These are phyloP conservation scores for Eledone cirrhosa DNA, from an alignment of 2,888 invertebrate genomes.

Conservation along the genomic window DNA sequence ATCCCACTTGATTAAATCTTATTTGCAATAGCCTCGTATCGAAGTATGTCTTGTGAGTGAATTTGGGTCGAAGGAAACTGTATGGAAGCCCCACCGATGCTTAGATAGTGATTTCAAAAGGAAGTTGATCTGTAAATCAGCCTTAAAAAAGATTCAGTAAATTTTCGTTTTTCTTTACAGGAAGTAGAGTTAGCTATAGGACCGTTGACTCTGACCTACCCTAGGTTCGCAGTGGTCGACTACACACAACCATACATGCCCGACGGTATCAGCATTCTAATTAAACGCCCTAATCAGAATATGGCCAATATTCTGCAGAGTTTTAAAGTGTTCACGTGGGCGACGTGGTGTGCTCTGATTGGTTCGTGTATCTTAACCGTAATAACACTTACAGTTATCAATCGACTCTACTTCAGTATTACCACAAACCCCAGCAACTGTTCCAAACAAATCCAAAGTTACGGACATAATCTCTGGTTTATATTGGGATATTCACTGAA, in stretches of 20 bases:
- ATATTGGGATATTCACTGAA: not conserved
- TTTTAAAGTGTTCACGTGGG: constrained; percentile 45
- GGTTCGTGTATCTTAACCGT: constrained; percentile 43
- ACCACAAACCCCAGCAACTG: not conserved
- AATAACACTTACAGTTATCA: constrained; percentile 40
- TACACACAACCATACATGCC: constrained; percentile 45
- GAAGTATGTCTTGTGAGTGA: too few relatives aligned
- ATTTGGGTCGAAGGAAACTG: too few relatives aligned
- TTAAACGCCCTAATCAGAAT: constrained; percentile 42
- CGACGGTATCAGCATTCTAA: constrained; percentile 51
- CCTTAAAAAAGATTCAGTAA: not conserved
- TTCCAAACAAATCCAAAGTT: not conserved
- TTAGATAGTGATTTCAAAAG: too few relatives aligned
- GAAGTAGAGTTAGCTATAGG: constrained; percentile 47
- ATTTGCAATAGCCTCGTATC: too few relatives aligned
- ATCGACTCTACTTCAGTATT: constrained; percentile 27
- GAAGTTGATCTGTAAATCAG: too few relatives aligned
- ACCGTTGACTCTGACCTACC: constrained; percentile 45
- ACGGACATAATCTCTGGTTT: constrained; percentile 3
- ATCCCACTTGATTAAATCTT: too few relatives aligned
- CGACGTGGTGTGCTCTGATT: constrained; percentile 46
- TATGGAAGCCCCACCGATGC: too few relatives aligned
- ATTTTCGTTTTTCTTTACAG: constrained; percentile 33
- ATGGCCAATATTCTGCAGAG: constrained; percentile 46
- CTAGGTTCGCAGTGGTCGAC: constrained; percentile 40